A percentile compares a stretch with the other conserved stretches of the same genome.
Evolutionary conservation across 1,140 invertebrate genomes (phyloP).

Genomic region (Orius insidiosus): DNA sequence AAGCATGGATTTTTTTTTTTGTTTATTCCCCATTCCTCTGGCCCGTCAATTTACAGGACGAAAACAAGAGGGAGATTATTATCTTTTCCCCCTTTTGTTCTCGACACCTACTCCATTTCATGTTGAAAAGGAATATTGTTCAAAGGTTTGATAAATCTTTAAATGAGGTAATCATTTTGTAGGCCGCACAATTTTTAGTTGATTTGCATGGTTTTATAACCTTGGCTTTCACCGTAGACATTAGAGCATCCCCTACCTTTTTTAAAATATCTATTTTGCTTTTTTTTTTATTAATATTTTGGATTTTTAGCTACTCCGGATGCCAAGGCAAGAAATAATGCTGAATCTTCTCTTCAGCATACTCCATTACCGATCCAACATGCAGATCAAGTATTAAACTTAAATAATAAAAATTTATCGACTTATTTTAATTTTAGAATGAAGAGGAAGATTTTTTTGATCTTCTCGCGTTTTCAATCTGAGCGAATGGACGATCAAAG

Average conservation of each 20-base stretch:
- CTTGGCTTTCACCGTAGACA: not conserved
- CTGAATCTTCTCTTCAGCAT: constrained; percentile 8
- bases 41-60: too few species aligned
- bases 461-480: constrained; percentile 80
- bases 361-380: constrained; percentile 9
- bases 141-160: too few species aligned
- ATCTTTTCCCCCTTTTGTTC: too few species aligned
- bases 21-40: not conserved
- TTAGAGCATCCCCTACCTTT: not conserved
- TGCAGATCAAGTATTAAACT: constrained; percentile 11
- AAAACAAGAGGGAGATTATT: too few species aligned
- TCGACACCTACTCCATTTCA: too few species aligned
- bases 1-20: constrained; percentile 6
- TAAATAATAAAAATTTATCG: not conserved
- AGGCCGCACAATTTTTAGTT: too few species aligned
- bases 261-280: too few species aligned
- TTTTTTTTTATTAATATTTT: constrained; percentile 16
- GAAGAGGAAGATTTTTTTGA: constrained; percentile 74
- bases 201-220: too few species aligned
- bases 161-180: too few species aligned
- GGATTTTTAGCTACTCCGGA: constrained; percentile 54
- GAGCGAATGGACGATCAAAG: constrained; percentile 94
- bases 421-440: too few species aligned
- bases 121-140: too few species aligned
- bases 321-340: constrained; percentile 34